Conservation (phyloP, 1,140 invertebrate genomes). For the Wiebesia pumilae region DNA sequence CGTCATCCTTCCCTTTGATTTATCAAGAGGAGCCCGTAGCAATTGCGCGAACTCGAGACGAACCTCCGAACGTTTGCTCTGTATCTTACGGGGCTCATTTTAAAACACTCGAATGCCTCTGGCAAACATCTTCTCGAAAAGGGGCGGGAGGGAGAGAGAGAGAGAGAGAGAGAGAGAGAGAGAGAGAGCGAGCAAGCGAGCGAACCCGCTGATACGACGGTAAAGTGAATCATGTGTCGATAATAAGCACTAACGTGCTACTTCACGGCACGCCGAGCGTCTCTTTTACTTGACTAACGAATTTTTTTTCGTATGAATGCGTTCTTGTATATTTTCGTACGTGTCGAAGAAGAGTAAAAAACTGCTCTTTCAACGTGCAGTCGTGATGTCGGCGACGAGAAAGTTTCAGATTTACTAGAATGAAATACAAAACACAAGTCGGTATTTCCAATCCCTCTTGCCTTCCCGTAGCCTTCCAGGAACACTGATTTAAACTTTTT, state of each 20-base stretch:
- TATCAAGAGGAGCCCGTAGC: not conserved
- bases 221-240: conserved; percentile 20
- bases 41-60: not conserved
- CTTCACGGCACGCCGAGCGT: not conserved
- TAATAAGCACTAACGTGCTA: conserved; percentile 5
- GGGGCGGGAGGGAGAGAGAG: too few species aligned
- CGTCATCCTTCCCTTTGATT: not conserved
- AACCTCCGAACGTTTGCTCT: not conserved
- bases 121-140: not conserved
- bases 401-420: not conserved
- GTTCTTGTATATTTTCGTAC: not conserved
- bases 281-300: not conserved
- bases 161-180: not conserved
- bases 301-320: not conserved
- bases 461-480: not conserved
- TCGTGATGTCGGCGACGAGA: not conserved
- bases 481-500: not conserved
- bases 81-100: not conserved
- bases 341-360: not conserved
- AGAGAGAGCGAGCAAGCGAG: too few species aligned
- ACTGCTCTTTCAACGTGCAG: not conserved
- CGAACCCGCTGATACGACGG: not conserved
- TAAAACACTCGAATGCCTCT: not conserved
- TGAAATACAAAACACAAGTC: not conserved
- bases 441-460: not conserved